Percentiles rank a stretch among this genome's conserved stretches.
Conservation (phyloP, 2,888 invertebrate species). For the Ormyrus rosae region DNA sequence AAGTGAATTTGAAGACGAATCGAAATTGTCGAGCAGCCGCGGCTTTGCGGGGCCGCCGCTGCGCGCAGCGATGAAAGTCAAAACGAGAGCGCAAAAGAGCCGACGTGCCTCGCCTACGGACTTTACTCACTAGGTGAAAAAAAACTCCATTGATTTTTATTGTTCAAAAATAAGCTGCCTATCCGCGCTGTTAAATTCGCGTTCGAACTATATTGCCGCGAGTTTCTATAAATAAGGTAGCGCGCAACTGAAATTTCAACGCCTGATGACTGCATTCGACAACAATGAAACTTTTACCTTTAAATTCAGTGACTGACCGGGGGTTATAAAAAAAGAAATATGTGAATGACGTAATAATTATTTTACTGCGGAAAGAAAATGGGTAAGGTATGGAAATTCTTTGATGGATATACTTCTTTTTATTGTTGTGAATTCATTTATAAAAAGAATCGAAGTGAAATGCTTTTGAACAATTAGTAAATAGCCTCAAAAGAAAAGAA, state of each 20-base stretch:
- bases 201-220: background rate
- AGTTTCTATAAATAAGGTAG: conserved; percentile 7
- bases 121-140: background rate
- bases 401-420: too few species aligned
- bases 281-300: too few species aligned
- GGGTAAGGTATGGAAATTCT: too few species aligned
- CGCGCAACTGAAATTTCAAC: background rate
- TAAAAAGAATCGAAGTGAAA: too few species aligned
- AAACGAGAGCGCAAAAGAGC: conserved; percentile 24
- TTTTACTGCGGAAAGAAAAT: too few species aligned
- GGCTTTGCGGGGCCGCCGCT: background rate
- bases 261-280: background rate
- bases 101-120: conserved; percentile 65
- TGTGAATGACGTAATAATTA: too few species aligned
- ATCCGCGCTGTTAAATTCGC: conserved; percentile 3
- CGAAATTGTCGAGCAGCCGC: conserved; percentile 53
- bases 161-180: conserved; percentile 64
- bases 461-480: too few species aligned
- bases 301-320: too few species aligned
- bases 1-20: conserved; percentile 47
- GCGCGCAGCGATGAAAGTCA: conserved; percentile 12
- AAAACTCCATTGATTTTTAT: conserved; percentile 66
- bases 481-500: too few species aligned
- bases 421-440: too few species aligned
- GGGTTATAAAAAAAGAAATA: too few species aligned